phyloP scores from a whole-genome alignment of 2,113 vertebrate genomes.

The Rissa tridactyla region DNA sequence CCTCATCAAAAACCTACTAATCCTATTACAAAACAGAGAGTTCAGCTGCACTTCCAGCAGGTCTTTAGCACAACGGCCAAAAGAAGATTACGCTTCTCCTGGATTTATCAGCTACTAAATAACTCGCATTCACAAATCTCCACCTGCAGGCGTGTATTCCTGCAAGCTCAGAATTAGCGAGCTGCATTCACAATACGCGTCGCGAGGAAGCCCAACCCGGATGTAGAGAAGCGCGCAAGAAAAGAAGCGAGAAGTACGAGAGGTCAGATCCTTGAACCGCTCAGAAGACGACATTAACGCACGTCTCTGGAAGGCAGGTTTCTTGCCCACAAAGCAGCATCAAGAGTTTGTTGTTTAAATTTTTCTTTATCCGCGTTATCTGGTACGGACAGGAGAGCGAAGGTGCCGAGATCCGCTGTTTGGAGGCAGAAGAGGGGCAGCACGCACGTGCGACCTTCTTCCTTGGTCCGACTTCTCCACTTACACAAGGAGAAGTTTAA shows the following conservation, averaged over 20 bases:
- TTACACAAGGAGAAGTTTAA: neutral
- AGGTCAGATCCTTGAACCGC: neutral
- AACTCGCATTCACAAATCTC: neutral
- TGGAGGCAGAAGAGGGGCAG: neutral
- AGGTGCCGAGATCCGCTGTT: neutral
- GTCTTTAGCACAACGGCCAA: neutral
- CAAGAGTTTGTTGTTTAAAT: neutral
- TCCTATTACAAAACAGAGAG: slow-evolving; percentile 5
- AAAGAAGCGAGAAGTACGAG: neutral
- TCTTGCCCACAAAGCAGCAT: neutral
- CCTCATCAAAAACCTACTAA: slow-evolving; percentile 21
- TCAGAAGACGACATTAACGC: neutral
- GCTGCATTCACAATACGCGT: neutral
- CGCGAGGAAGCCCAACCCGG: rapidly evolving
- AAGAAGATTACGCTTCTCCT: slow-evolving; percentile 7
- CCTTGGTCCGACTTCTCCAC: neutral
- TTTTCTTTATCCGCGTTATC: neutral
- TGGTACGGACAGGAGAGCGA: neutral
- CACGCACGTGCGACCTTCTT: neutral
- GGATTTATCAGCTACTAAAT: slow-evolving; percentile 18
- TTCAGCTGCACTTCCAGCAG: slow-evolving; percentile 12
- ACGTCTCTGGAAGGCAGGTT: neutral
- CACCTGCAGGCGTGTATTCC: neutral
- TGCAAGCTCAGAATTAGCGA: neutral
- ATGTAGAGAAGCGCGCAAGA: neutral